Conservation (phyloP, 2,113 vertebrate species). For the Urocitellus parryii region DNA sequence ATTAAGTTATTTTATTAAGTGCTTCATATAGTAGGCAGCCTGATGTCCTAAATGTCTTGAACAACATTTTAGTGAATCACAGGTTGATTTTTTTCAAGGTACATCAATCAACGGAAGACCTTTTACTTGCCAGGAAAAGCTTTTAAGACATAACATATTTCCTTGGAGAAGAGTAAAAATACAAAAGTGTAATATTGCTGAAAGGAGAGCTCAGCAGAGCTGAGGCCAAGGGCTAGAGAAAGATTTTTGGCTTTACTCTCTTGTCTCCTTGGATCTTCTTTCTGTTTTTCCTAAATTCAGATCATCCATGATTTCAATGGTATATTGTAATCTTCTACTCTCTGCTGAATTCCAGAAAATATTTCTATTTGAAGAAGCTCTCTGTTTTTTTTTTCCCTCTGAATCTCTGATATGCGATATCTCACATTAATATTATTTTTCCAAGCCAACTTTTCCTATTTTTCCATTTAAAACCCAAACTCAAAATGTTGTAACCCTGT, state of each 20-base stretch:
- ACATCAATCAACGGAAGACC: neutral
- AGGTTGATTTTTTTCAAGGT: neutral
- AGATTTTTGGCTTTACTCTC: neutral
- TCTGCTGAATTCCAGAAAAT: neutral
- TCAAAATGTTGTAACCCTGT: neutral
- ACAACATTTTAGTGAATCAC: constrained; percentile 17
- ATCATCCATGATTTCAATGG: neutral
- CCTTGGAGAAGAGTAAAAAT: neutral
- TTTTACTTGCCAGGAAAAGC: neutral
- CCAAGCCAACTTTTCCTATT: neutral
- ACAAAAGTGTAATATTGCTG: neutral
- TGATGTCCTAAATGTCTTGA: neutral
- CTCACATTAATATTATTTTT: neutral
- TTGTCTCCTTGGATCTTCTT: neutral
- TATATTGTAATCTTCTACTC: neutral
- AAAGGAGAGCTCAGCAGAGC: neutral
- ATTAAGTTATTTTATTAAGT: neutral
- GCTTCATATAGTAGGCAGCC: neutral
- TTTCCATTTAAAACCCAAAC: neutral
- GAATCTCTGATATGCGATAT: neutral
- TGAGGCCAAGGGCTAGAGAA: neutral
- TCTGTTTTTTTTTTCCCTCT: neutral
- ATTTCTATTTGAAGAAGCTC: neutral
- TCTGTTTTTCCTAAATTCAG: neutral
- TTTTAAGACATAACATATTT: constrained; percentile 53